A percentile compares a stretch with the other conserved stretches of the same genome.
Evolutionary conservation across 1,140 invertebrate species (phyloP).

Genomic region (Limonius californicus): DNA sequence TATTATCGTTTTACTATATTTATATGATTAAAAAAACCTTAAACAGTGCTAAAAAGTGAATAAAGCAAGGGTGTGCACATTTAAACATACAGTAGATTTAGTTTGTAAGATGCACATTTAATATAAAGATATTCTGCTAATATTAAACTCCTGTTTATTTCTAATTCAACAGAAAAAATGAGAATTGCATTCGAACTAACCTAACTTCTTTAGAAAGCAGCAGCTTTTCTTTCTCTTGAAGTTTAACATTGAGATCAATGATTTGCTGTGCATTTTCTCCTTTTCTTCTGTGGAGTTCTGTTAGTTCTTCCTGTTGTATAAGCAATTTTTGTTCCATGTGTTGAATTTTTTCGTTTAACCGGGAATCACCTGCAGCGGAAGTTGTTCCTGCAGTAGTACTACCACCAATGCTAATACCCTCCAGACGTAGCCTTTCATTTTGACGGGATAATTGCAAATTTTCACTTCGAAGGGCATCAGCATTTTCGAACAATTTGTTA

Average conservation of each 20-base stretch:
- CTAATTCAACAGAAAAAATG: no score
- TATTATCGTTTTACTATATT: no score
- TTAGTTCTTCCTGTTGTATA: constrained; percentile 86
- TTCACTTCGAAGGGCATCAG: constrained; percentile 70
- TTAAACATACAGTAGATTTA: background rate
- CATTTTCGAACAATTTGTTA: constrained; percentile 80
- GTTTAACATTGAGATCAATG: constrained; percentile 79
- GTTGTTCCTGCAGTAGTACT: constrained; percentile 23
- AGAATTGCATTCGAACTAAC: no score
- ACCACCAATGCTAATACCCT: constrained; percentile 47
- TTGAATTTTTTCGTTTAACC: constrained; percentile 52
- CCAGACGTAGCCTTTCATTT: constrained; percentile 72
- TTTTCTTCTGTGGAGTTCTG: constrained; percentile 80
- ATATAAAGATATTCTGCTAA: no score
- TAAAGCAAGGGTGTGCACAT: no score
- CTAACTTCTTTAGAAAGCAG: constrained; percentile 67
- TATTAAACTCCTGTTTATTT: no score
- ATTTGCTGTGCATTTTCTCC: constrained; percentile 93
- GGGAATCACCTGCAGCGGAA: constrained; percentile 8
- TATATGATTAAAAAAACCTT: no score
- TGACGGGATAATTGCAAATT: constrained; percentile 80
- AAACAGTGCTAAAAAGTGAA: no score
- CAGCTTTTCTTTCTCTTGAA: constrained; percentile 82
- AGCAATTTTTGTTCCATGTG: constrained; percentile 81
- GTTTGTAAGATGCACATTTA: no score